Conservation (phyloP, 2,888 invertebrate species). For the Drosophila testacea region DNA sequence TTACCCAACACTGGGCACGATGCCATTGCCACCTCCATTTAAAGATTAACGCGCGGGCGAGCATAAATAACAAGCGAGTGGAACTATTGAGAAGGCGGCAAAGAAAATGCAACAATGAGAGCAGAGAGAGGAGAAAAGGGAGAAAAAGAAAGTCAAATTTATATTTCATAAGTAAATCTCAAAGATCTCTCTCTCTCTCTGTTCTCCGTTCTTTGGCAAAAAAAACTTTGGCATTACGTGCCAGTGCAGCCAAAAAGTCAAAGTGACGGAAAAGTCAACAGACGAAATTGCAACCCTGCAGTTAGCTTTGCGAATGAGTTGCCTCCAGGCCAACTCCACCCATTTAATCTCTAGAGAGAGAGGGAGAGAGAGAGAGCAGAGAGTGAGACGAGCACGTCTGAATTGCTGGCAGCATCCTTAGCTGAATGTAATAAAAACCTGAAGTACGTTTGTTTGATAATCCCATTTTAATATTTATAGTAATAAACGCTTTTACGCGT, state of each 20-base stretch:
- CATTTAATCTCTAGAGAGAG: constrained; percentile 36
- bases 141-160: constrained; percentile 57
- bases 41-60: constrained; percentile 66
- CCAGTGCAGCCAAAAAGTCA: constrained; percentile 62
- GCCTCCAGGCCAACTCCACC: constrained; percentile 23
- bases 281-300: constrained; percentile 68
- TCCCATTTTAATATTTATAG: constrained; percentile 79
- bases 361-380: background rate
- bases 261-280: constrained; percentile 72
- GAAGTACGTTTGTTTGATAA: constrained; percentile 76
- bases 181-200: background rate
- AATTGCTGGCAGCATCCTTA: constrained; percentile 48
- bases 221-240: constrained; percentile 66
- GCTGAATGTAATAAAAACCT: constrained; percentile 71
- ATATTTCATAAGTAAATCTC: constrained; percentile 75
- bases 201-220: constrained; percentile 6
- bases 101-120: constrained; percentile 44
- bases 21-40: constrained; percentile 44
- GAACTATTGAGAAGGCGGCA: constrained; percentile 65
- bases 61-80: constrained; percentile 70
- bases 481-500: constrained; percentile 77
- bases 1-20: constrained; percentile 48
- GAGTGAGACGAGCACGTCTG: constrained; percentile 20
- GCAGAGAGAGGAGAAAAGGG: background rate
- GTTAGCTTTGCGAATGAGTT: constrained; percentile 51